Evolutionary conservation across 2,888 invertebrate genomes (phyloP), one percentile per base, ranked within the genome.

Genomic region (Pegoplata infirma): DNA sequence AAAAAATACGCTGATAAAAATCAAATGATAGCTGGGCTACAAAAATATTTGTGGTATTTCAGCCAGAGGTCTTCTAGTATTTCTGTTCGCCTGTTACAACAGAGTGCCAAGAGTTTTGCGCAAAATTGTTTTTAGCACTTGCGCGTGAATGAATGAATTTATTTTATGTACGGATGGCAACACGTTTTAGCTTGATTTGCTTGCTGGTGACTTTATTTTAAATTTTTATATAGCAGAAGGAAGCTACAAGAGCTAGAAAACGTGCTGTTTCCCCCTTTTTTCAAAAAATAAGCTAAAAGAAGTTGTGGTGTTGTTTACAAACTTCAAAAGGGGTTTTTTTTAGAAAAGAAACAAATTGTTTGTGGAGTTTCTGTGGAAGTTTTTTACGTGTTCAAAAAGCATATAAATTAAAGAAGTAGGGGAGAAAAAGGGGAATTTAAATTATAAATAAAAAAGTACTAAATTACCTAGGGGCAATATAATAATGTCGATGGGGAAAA

Each of bases 71-170:
- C 77, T 82, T 76, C 81, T 61, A 80, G 76, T 76, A 81, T 76
- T 78, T 73, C 86, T 89, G 87, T 32, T 82, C 74, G 83, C 89
- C 89, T 87, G 84, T 82, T 86, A 82, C 82, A 77, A 86, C 88
- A 88, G 89, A 89, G 89, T 89, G 86, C 88, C 88, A 89, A 86
- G 89, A 88, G 85, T 85, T 86, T 86, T 85, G 85, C 88, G 88
- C 88, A 85, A 87, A 89, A 87, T 86, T 85, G 82, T 84, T 81
- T 81, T 82, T 78, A 82, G 76, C 69, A 81, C 78, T 77, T 73
- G 75, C 79, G 75, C 79, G 80, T 69, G 61, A 53, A 21, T 23
- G 53, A 16, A 53, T 28, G 16, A 28, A 28, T 55, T 2, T 10
- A 32, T 28, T 2, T 6, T 19, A 1, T 14, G 7, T 19, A 21